phyloP scores from a whole-genome alignment of 2,113 vertebrate species.

The Bubo scandiacus region DNA sequence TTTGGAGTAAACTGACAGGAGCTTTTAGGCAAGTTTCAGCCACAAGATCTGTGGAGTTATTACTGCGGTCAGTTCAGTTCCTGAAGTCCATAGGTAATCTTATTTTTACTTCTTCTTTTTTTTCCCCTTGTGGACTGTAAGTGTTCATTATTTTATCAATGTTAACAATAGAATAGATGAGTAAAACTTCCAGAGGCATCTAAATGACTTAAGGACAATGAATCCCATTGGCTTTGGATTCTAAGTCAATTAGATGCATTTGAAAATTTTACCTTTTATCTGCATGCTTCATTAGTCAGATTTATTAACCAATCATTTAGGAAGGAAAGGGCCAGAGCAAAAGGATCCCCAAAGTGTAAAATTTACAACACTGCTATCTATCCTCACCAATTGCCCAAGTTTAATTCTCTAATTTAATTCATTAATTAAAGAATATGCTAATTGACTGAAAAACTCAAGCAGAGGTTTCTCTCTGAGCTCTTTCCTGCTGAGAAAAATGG shows the following conservation, averaged over 20 bases:
- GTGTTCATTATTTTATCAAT: conserved; percentile 52
- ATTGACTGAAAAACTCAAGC: conserved; percentile 43
- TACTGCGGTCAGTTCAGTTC: conserved; percentile 4
- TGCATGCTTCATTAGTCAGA: conserved; percentile 60
- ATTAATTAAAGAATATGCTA: conserved; percentile 69
- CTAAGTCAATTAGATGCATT: conserved; percentile 64
- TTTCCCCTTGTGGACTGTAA: background rate
- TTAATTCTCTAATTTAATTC: conserved; percentile 68
- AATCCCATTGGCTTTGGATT: conserved; percentile 56
- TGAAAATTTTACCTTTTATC: conserved; percentile 64
- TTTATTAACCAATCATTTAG: conserved; percentile 65
- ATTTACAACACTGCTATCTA: conserved; percentile 59
- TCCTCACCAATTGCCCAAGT: conserved; percentile 49
- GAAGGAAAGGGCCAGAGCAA: conserved; percentile 50
- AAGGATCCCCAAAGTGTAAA: conserved; percentile 64
- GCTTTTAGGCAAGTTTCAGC: background rate
- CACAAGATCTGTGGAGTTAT: background rate
- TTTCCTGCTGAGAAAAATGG: background rate
- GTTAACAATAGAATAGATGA: conserved; percentile 37
- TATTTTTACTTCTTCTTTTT: background rate
- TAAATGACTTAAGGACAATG: conserved; percentile 58
- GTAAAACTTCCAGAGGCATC: conserved; percentile 42
- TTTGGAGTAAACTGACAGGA: background rate
- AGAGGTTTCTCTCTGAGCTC: conserved; percentile 41
- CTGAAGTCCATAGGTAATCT: background rate